phyloP scores from a whole-genome alignment of 2,113 vertebrate genomes.

The Gila orcuttii region DNA sequence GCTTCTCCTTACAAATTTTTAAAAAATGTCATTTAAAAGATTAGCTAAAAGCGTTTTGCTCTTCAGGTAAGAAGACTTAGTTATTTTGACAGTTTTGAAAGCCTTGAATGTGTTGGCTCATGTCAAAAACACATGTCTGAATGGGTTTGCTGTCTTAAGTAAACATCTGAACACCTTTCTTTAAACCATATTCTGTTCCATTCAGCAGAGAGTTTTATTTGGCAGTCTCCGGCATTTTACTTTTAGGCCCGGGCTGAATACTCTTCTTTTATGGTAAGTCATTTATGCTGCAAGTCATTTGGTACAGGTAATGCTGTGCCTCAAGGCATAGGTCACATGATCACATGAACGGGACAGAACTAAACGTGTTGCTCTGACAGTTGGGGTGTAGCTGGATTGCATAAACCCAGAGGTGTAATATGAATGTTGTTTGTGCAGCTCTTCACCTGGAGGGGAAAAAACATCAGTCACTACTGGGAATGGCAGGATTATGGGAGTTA shows the following conservation, averaged over 20 bases:
- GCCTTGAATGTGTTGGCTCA: neutral
- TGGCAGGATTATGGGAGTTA: neutral
- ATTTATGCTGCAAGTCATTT: neutral
- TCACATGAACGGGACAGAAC: neutral
- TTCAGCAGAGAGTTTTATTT: conserved; percentile 22
- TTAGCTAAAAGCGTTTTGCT: neutral
- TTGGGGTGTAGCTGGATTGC: conserved; percentile 11
- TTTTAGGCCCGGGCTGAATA: neutral
- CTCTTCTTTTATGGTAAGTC: conserved; percentile 8
- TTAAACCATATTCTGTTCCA: conserved; percentile 7
- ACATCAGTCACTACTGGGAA: neutral
- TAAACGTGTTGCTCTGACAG: conserved; percentile 15
- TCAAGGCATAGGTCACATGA: neutral
- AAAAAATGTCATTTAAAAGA: neutral
- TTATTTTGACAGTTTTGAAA: conserved; percentile 43
- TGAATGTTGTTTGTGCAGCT: conserved; percentile 15
- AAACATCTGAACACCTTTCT: neutral
- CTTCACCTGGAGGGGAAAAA: neutral
- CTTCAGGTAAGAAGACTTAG: neutral
- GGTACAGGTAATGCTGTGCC: neutral
- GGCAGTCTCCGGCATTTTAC: neutral
- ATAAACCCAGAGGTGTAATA: conserved; percentile 3
- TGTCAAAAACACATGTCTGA: conserved; percentile 47
- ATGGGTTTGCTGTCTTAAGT: neutral
- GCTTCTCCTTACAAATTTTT: neutral